Evolutionary conservation across 1,140 invertebrate species (phyloP).

Genomic region (Probaryconus sp.): DNA sequence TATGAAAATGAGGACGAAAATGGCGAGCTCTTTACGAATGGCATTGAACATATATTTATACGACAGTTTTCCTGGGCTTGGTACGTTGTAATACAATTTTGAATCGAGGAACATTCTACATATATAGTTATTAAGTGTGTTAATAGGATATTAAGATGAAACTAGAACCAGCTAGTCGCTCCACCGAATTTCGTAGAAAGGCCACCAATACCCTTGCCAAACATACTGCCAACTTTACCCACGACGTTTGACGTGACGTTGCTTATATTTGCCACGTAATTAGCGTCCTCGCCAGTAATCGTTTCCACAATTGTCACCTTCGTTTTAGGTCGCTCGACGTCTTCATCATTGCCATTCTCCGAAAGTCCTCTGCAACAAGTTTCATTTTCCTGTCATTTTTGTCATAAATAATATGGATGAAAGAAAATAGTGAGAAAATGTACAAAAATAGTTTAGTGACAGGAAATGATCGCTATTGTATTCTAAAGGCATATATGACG

Average conservation of each 20-base stretch:
- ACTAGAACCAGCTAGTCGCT: slow-evolving; percentile 84
- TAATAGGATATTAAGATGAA: slow-evolving; percentile 60
- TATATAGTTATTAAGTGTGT: slow-evolving; percentile 51
- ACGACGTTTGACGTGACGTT: slow-evolving; percentile 87
- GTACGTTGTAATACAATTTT: slow-evolving; percentile 54
- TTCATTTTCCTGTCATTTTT: no score
- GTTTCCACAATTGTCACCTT: slow-evolving; percentile 83
- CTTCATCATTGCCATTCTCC: slow-evolving; percentile 83
- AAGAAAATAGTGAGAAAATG: no score
- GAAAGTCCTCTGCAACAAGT: slow-evolving; percentile 75
- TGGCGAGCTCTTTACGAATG: not conserved
- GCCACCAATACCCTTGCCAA: slow-evolving; percentile 89
- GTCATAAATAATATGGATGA: no score
- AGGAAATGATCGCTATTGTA: no score
- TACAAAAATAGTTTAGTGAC: no score
- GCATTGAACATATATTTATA: slow-evolving; percentile 12
- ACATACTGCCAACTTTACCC: slow-evolving; percentile 88
- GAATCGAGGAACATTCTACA: slow-evolving; percentile 68
- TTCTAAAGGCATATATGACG: not conserved
- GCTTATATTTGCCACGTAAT: slow-evolving; percentile 82
- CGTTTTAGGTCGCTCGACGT: slow-evolving; percentile 80
- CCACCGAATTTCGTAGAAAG: slow-evolving; percentile 88
- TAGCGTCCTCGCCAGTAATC: slow-evolving; percentile 81
- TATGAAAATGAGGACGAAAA: no score
- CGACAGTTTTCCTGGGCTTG: slow-evolving; percentile 28